phyloP scores from a whole-genome alignment of 2,888 invertebrate species.

The Heteromyza rotundicornis region DNA sequence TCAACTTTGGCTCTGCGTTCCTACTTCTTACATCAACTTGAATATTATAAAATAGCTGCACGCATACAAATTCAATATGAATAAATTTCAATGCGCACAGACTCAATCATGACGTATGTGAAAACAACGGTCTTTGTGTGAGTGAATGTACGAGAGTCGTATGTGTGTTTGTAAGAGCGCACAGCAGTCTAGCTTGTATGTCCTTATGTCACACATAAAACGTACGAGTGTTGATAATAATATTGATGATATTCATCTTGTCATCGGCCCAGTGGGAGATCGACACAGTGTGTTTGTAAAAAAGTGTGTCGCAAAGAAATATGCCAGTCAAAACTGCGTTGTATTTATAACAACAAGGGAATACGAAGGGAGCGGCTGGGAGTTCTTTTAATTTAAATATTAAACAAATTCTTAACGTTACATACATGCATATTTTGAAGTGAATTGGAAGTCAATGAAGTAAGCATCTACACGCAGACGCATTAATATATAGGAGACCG shows the following conservation, averaged over 20 bases:
- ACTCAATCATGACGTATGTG: neutral
- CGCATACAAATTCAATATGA: conserved; percentile 56
- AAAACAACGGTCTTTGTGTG: conserved; percentile 22
- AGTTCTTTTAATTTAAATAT: too few relatives aligned
- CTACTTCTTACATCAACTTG: conserved; percentile 39
- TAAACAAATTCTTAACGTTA: too few relatives aligned
- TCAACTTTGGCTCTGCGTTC: conserved; percentile 6
- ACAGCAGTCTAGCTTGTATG: neutral
- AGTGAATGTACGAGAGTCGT: conserved; percentile 8
- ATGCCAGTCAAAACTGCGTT: too few relatives aligned
- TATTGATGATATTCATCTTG: conserved; percentile 14
- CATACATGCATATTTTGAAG: too few relatives aligned
- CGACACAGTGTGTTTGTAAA: too few relatives aligned
- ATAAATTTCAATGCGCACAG: conserved; percentile 45
- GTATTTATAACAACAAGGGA: too few relatives aligned
- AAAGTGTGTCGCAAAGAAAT: too few relatives aligned
- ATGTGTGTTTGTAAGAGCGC: conserved; percentile 1
- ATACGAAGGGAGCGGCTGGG: too few relatives aligned
- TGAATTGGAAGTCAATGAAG: too few relatives aligned
- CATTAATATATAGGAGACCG: too few relatives aligned
- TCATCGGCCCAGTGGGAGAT: neutral
- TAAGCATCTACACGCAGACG: too few relatives aligned
- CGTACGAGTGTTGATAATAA: conserved; percentile 15
- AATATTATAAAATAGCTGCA: conserved; percentile 48
- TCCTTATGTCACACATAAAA: conserved; percentile 12